Evolutionary conservation across 1,140 invertebrate genomes (phyloP).

Genomic region (Micrasema longulum): DNA sequence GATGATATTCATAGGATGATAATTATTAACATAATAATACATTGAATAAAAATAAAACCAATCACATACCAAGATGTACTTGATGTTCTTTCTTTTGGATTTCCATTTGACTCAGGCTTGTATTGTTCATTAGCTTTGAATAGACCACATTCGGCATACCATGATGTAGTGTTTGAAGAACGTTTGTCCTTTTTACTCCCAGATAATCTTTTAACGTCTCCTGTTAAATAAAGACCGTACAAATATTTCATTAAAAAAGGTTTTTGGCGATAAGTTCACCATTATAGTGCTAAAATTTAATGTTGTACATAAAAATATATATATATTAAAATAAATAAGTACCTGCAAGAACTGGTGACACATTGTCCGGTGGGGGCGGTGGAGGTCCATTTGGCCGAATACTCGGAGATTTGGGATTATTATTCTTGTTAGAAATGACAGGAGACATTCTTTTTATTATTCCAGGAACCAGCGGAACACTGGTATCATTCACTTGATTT

Average conservation of each 20-base stretch:
- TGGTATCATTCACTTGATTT: conserved; percentile 2
- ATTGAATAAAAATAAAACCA: too few species aligned
- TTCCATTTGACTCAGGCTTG: conserved; percentile 48
- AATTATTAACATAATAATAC: too few species aligned
- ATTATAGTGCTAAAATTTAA: too few species aligned
- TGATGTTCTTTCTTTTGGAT: conserved; percentile 49
- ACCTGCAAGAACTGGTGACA: conserved; percentile 39
- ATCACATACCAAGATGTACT: conserved; percentile 48
- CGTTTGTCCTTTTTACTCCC: conserved; percentile 47
- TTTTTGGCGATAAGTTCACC: too few species aligned
- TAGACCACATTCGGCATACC: conserved; percentile 69
- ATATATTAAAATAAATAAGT: background rate
- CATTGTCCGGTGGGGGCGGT: conserved; percentile 58
- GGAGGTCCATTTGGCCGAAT: conserved; percentile 60
- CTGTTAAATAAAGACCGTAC: conserved; percentile 4
- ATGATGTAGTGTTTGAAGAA: conserved; percentile 59
- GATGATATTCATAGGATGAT: too few species aligned
- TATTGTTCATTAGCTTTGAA: conserved; percentile 58
- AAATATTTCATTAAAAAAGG: background rate
- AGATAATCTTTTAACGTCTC: conserved; percentile 33
- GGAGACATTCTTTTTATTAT: conserved; percentile 40
- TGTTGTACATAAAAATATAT: too few species aligned
- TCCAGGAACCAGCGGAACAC: background rate
- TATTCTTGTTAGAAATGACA: conserved; percentile 12
- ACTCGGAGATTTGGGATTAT: conserved; percentile 50